These are phyloP conservation scores for Camponotus floridanus DNA, from an alignment of 1,140 invertebrate genomes.

Conservation along the genomic window DNA sequence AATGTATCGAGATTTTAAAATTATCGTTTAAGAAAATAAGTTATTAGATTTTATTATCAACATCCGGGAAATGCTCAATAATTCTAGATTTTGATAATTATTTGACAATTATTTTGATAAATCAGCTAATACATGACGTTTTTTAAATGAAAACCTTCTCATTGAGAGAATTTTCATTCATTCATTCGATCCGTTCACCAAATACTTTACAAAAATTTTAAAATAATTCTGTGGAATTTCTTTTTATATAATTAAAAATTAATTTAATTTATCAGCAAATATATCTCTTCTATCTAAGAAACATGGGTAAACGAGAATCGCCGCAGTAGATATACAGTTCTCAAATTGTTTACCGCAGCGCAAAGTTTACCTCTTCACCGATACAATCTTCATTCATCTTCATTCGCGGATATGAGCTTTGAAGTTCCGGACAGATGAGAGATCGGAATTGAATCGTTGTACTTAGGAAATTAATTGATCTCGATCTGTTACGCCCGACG, in stretches of 20 bases:
- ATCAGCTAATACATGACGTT: conserved; percentile 7
- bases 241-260: neutral
- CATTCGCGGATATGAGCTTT: conserved; percentile 1
- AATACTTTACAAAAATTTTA: neutral
- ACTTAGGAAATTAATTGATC: conserved; percentile 43
- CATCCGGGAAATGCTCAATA: neutral
- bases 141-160: conserved; percentile 15
- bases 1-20: neutral
- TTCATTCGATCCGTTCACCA: neutral
- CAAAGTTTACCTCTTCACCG: neutral
- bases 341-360: conserved; percentile 35
- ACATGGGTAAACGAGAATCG: neutral
- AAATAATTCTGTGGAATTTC: neutral
- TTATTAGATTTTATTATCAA: neutral
- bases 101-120: conserved; percentile 1
- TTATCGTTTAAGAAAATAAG: conserved; percentile 13
- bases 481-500: conserved; percentile 43
- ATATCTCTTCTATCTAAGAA: conserved; percentile 20
- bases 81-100: neutral
- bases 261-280: conserved; percentile 37
- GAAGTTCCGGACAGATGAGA: conserved; percentile 29
- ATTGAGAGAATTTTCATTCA: conserved; percentile 31
- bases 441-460: conserved; percentile 55
- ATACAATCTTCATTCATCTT: conserved; percentile 37
- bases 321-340: conserved; percentile 4